Evolutionary conservation across 1,140 invertebrate species (phyloP), one percentile per base, ranked within the genome.

Genomic region (Brachionus plicatilis): DNA sequence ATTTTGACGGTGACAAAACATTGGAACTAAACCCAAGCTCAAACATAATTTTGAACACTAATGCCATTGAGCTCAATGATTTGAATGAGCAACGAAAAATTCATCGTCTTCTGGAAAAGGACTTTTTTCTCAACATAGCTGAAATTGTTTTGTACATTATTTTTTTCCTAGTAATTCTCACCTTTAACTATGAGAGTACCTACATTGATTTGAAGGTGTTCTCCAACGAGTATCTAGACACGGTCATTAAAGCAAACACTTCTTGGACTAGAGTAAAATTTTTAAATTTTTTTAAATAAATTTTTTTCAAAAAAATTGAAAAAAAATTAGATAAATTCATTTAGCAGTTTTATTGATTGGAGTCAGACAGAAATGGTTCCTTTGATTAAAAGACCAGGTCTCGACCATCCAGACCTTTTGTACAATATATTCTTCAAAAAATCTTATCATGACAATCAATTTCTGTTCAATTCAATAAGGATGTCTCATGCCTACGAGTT

Each of bases 191-290:
- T 50, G 72, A 50, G 8, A 20, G 20, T 12, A 53, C 72, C 27
- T 76, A 76, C 14, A 76, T 76, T 76, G 72, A 50, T 76, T 27
- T 50, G 11, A 76, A 76, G 8, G 72, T 50, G 11, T 76, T 47
- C 27, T 76, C 72, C 11, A 76, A 76, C n/a, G 72, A 76, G 27
- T 47, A 76, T 47, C 47, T 76, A 14, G 47, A 50, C 4, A 9
- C 20, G 12, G 6, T 50, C 3, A 20, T 76, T 7, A 27, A 50
- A 24, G 24, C 9, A 12, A 76, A 76, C 11, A 76, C 72, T 27
- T 50, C 43, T 12, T 76, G 72, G 72, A 75, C 43, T 17, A 37
- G 20, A 75, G 70, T 75, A 75, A 75, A 20, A 37, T 37, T 37
- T 33, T 33, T 0, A 8, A 29, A 17, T 66, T 66, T 27, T 27